A percentile compares a stretch with the other conserved stretches of the same genome.
Conservation (phyloP, 35 echinoderm and acorn worm genomes). For the Hemicentrotus pulcherrimus region DNA sequence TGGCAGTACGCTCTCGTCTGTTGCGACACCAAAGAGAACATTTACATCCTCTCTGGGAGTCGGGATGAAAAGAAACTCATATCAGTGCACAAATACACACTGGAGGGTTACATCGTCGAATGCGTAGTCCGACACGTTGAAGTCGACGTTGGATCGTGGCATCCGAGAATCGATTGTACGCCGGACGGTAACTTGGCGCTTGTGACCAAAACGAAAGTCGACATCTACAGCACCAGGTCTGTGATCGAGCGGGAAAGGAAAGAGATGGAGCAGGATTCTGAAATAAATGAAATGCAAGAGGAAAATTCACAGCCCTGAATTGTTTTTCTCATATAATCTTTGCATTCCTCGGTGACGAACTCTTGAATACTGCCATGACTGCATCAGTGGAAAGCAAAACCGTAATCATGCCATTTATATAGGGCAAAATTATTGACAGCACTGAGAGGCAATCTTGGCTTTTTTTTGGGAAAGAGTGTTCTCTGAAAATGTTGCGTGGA, state of each 20-base stretch:
- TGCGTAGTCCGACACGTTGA: constrained; percentile 43
- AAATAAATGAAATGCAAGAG: background rate
- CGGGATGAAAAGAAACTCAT: constrained; percentile 38
- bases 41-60: constrained; percentile 31
- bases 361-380: background rate
- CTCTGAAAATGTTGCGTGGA: too few relatives aligned
- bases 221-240: constrained; percentile 15
- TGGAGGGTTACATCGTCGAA: constrained; percentile 28
- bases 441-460: too few relatives aligned
- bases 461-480: too few relatives aligned
- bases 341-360: background rate
- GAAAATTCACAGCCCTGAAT: background rate
- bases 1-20: constrained; percentile 47
- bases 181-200: background rate
- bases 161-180: constrained; percentile 38
- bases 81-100: constrained; percentile 24
- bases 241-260: background rate
- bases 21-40: background rate
- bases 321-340: background rate
- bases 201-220: constrained; percentile 23
- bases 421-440: too few relatives aligned
- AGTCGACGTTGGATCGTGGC: constrained; percentile 38
- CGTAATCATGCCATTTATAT: too few relatives aligned
- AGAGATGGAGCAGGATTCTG: background rate
- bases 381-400: too few relatives aligned